Evolutionary conservation across 2,797 vertebrate species (phyloP), one percentile per base, ranked within the genome.

Genomic region (Cossypha polioptera): DNA sequence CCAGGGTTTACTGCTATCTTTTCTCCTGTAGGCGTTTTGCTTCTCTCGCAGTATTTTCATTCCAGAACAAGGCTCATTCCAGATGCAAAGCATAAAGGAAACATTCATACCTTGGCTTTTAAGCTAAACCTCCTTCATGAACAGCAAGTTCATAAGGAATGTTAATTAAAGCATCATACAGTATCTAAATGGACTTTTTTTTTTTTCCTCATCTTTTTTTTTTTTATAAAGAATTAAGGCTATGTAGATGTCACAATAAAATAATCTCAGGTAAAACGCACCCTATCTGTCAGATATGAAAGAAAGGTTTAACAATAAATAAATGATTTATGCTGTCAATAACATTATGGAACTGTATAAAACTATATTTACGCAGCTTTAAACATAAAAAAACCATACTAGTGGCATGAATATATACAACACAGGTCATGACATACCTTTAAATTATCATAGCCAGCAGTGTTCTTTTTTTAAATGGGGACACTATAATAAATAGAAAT

Each of bases 401-500:
- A 96, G 97, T 95, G 94, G 96, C 94, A 92, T 97, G 96, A 97
- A 97, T 97, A 97, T 97, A 94, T 92, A 96, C 97, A 97, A 97
- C 96, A 97, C 96, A 97, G 96, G 97, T 95, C 94, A 92, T 94
- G 67, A 94, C 75, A 28, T 88, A 96, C 36, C 83, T 93, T 97
- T 95, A 91, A 91, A 96, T 96, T 97, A 97, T 92, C 95, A 96
- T 43, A 94, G 86, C 86, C 92, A 98, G 96, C 92, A 93, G 94
- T 95, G 95, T 94, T 97, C 94, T 95, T 88, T 89, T 92, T 96
- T 95, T 59, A 81, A 96, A 96, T 96, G 92, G 95, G 97, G 96
- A 97, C 97, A 97, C 90, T 88, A 97, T 96, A 97, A 98, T 97
- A 97, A 98, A 98, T 98, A 98, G 96, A 97, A 96, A 96, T 68